Conservation (phyloP, 2,888 invertebrate species). For the Yponomeuta malinellus region DNA sequence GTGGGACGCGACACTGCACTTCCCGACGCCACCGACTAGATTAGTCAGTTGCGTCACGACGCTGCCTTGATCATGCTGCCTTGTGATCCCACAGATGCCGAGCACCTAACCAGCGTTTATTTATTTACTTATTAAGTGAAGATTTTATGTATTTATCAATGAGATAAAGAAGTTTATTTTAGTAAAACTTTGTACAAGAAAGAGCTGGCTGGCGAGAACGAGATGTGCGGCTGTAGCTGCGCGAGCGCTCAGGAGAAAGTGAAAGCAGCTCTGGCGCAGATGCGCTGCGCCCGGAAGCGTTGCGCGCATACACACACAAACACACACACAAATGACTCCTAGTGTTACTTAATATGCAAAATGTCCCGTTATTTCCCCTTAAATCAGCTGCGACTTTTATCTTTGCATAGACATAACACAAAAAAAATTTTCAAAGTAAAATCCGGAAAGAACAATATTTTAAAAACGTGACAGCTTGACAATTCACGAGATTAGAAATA, state of each 20-base stretch:
- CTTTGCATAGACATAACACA: not conserved
- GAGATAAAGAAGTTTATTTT: not conserved
- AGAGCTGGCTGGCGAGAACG: constrained; percentile 1
- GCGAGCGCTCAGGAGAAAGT: constrained; percentile 60
- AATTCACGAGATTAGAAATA: not conserved
- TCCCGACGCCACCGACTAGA: constrained; percentile 75
- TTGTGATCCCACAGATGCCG: constrained; percentile 43
- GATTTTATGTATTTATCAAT: not conserved
- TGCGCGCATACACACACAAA: constrained; percentile 30
- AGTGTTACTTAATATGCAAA: not conserved
- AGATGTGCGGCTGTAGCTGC: constrained; percentile 19
- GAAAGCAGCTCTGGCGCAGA: constrained; percentile 69
- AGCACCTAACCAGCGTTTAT: constrained; percentile 28
- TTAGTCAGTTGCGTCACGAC: constrained; percentile 73
- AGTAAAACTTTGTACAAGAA: not conserved
- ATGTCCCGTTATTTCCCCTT: not conserved
- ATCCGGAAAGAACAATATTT: not conserved
- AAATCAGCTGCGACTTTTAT: too few relatives aligned
- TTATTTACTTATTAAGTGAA: constrained; percentile 14
- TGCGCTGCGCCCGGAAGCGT: constrained; percentile 63
- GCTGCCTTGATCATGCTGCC: constrained; percentile 35
- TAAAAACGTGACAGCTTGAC: not conserved
- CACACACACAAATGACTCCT: not conserved
- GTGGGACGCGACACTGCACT: constrained; percentile 75
- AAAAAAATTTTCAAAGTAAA: not conserved